Evolutionary conservation across 92 coral and sea anemone species (phyloP), one percentile per base, ranked within the genome.

Genomic region (Nematostella vectensis): DNA sequence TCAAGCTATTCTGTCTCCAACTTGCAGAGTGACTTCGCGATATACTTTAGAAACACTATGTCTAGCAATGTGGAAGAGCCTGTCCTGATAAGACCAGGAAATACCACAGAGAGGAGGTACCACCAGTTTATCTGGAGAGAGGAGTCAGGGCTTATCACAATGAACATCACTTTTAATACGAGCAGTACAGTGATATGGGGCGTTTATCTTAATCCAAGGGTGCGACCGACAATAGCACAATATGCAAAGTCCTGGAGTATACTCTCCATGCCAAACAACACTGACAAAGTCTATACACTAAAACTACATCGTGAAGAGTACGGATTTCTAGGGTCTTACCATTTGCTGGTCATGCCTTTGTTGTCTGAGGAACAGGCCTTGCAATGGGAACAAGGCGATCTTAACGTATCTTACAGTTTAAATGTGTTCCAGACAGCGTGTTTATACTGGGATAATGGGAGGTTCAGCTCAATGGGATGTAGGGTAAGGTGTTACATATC

Each of bases 361-460:
- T 48, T 75, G 26, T 54, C 54, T 31, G 24, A 53, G 17, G 60
- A 54, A 25, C 62, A 24, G 10, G 31, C 48, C 2, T 45, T 36
- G 24, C 19, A 26, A 12, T 26, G 69, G 78, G 55, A 38, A 20
- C 25, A 50, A 3, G 29, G 25, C 8, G 52, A 11, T 15, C 47
- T 52, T 13, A 84, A 79, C 47, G 48, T 68, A 8, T 70, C 94
- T 8, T 84, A 84, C 65, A 78, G 77, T 20, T 70, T 89, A 29
- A 76, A 68, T 25, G 50, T 81, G 47, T 80, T 75, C 51, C 78
- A 63, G 13, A 66, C 91, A 8, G 67, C 81, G 11, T 89, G 96
- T 43, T 59, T 78, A 15, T 78, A 65, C 67, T 89, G 94, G 94
- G 53, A 63, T 44, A 59, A 64, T 13, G 47, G 54, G 6, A 58